Evolutionary conservation across 2,113 vertebrate species (phyloP), one percentile per base, ranked within the genome.

Genomic region (Tympanuchus pallidicinctus): DNA sequence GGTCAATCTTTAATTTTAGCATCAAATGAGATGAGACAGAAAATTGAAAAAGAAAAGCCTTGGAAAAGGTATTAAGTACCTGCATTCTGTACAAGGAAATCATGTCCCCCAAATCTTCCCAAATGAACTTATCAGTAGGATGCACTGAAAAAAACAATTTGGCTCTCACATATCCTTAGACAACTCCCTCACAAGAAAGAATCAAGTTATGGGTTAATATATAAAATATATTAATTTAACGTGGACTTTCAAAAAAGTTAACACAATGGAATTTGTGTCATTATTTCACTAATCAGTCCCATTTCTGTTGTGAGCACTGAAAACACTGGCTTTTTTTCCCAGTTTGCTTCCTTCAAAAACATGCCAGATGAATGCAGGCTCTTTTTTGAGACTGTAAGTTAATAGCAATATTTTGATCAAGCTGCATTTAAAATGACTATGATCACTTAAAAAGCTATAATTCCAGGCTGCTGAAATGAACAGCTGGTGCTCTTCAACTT

Each of bases 401-500:
- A 89, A 94, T 42, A 86, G 61, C 54, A 82, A 34, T 71, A 91
- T 95, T 94, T 92, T 91, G 84, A 96, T 97, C 93, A 95, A 94
- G 84, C 47, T 84, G 57, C 65, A 78, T 91, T 91, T 87, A 30
- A 89, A 93, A 94, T 88, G 1, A 82, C 75, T 73, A 8, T 24
- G 56, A 86, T 74, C 54, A 82, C 52, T 82, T 92, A 69, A 92
- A 86, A 91, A 83, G 34, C n/a, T 38, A 38, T 38, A 89, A 94
- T 94, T 84, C 61, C 2, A 1, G 64, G 73, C 17, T 30, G 28
- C 10, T 30, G 47, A 82, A 92, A 82, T 11, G 17, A 74, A 54
- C 8, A 10, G 43, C 10, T 28, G 67, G n/a, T 75, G 38, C 8
- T 75, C 40, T 74, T 63, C 42, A 61, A 52, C 30, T 67, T 72